Base-by-base conservation (phyloP, 2,888 invertebrate genomes). In the Microdon myrmicae region DNA sequence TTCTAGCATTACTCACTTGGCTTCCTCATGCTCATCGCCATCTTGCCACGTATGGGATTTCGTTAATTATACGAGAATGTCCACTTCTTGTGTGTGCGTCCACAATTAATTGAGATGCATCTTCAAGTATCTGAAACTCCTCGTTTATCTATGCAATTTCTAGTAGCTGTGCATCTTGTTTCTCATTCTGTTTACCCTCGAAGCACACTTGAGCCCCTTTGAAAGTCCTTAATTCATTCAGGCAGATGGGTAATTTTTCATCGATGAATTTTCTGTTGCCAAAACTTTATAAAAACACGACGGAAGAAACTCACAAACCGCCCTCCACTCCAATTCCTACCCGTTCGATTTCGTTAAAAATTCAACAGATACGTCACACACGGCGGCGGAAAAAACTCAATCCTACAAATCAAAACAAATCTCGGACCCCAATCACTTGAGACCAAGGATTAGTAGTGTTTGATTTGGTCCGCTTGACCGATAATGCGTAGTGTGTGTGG, bases 361-460 rank as follows among this genome's bases (percentile, higher is more conserved):
- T 26, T 23, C 16, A 13, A 43, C 22, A 31, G 49, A 41, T 26
- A 44, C 38, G 49, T 51, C 39, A 59, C 59, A 67, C 64, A 66
- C 48, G 56, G 54, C 43, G 39, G 47, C 34, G 34, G 28, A 41
- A 8, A 20, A 9, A 58, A n/a, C n/a, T 23, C 7, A 23, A 7
- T 23, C 34, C 55, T 44, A 34, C 38, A 34, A 32, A 22, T 28
- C 8, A 45, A 44, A 39, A 51, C 17, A 47, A 26, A 29, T 20
- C 25, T 43, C 45, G 44, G 43, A 73, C 73, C 74, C 72, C 71
- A 74, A 77, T 72, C 75, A 73, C 73, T 78, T 77, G 74, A 76
- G 73, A 72, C 73, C 73, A 71, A 72, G 77, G 78, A 78, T 78
- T 78, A 78, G 76, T 74, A 73, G 70, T 74, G 75, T 78, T 78